phyloP scores from a whole-genome alignment of 2,888 invertebrate species.

The Phasia obesa region DNA sequence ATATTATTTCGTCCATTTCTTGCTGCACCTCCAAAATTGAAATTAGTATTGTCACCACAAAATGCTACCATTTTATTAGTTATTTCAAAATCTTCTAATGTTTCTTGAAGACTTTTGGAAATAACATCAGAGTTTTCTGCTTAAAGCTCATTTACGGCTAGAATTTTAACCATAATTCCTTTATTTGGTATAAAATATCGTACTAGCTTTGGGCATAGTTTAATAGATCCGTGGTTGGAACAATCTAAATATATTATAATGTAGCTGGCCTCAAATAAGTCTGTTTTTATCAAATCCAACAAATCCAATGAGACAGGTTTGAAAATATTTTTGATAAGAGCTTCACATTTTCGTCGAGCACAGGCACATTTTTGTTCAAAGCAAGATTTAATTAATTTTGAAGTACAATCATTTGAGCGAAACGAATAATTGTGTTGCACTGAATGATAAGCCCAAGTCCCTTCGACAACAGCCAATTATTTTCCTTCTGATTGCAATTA shows the following conservation, averaged over 20 bases:
- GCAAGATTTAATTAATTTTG: constrained; percentile 53
- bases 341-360: constrained; percentile 8
- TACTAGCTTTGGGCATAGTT: not conserved
- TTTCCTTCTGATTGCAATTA: constrained; percentile 65
- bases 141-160: constrained; percentile 4
- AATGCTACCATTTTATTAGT: constrained; percentile 16
- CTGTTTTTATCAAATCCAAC: constrained; percentile 7
- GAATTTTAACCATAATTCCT: constrained; percentile 18
- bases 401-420: constrained; percentile 72
- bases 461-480: constrained; percentile 72
- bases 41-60: constrained; percentile 29
- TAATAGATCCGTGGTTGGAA: not conserved
- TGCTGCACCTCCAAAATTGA: not conserved
- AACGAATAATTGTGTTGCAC: constrained; percentile 73
- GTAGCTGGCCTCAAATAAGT: constrained; percentile 20
- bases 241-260: constrained; percentile 10
- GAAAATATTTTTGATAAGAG: constrained; percentile 13
- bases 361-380: constrained; percentile 35
- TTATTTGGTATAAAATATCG: constrained; percentile 18
- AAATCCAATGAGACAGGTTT: constrained; percentile 17
- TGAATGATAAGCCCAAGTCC: constrained; percentile 73
- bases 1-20: constrained; percentile 4
- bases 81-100: not conserved
- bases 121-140: constrained; percentile 19
- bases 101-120: constrained; percentile 1